Base-by-base conservation (phyloP, 2,113 vertebrate genomes). In the Procavia capensis region DNA sequence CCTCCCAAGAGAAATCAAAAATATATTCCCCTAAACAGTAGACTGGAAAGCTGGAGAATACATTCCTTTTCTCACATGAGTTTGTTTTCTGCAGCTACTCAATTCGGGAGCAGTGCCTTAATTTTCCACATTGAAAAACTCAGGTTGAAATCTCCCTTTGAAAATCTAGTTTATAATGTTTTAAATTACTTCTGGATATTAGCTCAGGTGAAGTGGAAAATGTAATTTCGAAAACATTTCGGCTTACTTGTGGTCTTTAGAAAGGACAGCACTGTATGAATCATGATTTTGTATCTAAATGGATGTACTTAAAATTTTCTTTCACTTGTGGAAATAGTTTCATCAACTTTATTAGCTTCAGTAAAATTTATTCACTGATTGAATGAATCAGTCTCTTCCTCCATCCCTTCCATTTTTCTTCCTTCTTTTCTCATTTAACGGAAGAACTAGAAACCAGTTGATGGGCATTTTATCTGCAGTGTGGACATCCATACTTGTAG, bases 131-230 rank as follows among this genome's bases (percentile, higher is more conserved):
- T 39, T 66, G 70, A 54, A 75, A 95, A 90, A 88, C 64, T 64
- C 68, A 80, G 88, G 91, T 95, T 75, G 94, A 75, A 91, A 85
- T 66, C 63, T 25, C 45, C 50, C 79, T 92, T 93, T 85, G 63
- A 96, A 97, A 97, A 91, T 90, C 79, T 83, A 88, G 91, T 97
- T 76, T 80, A 31, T 86, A 95, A 85, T 93, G 54, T 68, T 96
- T 93, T 82, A 75, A 64, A 80, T 96, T 84, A 88, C 63, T 45
- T 75, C 36, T 47, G 45, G n/a, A 24, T 93, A 95, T 94, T 95
- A 96, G 91, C 96, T 95, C 88, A 95, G 96, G 75, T 91, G 96
- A 95, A 94, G 94, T 96, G 95, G 96, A 97, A 96, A 97, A 97
- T 97, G 96, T 87, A 91, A 96, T 96, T 95, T 75, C 82, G 96